A percentile compares a stretch with the other conserved stretches of the same genome.
phyloP scores from a whole-genome alignment of 1,140 invertebrate species.

The Oryzaephilus surinamensis region DNA sequence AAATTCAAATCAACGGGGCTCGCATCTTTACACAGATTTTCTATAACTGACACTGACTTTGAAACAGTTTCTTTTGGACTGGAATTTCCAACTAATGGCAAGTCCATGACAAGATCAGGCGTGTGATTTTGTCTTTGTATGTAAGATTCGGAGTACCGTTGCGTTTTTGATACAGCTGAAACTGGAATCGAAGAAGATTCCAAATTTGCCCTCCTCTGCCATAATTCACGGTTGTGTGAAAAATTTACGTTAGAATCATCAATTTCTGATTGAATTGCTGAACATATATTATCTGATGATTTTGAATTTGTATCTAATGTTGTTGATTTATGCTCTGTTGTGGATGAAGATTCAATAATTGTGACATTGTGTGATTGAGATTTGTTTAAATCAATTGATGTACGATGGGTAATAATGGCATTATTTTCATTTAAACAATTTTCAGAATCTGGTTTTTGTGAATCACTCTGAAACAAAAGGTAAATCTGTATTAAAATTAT shows the following conservation, averaged over 20 bases:
- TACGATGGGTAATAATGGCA: slow-evolving; percentile 17
- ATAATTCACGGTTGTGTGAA: slow-evolving; percentile 45
- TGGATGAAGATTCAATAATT: slow-evolving; percentile 18
- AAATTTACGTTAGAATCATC: slow-evolving; percentile 31
- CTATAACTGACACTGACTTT: slow-evolving; percentile 36
- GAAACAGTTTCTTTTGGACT: slow-evolving; percentile 39
- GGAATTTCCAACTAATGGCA: slow-evolving; percentile 47
- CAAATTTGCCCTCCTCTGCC: slow-evolving; percentile 49
- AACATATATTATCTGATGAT: no score
- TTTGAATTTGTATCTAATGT: neutral
- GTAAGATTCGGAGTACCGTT: slow-evolving; percentile 41
- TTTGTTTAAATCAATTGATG: slow-evolving; percentile 25
- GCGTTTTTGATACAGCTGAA: slow-evolving; percentile 25
- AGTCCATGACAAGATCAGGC: slow-evolving; percentile 81
- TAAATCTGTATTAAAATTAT: no score
- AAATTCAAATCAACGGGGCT: slow-evolving; percentile 21
- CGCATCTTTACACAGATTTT: slow-evolving; percentile 14
- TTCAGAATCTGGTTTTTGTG: no score
- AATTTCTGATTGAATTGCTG: no score
- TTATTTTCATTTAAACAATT: slow-evolving; percentile 10
- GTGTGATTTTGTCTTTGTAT: slow-evolving; percentile 51
- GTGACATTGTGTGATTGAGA: slow-evolving; percentile 11
- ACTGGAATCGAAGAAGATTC: slow-evolving; percentile 38
- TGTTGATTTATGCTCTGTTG: neutral
- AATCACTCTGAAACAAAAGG: slow-evolving; percentile 21